phyloP scores from a whole-genome alignment of 1,140 invertebrate species.

The Scaptomyza hsui region DNA sequence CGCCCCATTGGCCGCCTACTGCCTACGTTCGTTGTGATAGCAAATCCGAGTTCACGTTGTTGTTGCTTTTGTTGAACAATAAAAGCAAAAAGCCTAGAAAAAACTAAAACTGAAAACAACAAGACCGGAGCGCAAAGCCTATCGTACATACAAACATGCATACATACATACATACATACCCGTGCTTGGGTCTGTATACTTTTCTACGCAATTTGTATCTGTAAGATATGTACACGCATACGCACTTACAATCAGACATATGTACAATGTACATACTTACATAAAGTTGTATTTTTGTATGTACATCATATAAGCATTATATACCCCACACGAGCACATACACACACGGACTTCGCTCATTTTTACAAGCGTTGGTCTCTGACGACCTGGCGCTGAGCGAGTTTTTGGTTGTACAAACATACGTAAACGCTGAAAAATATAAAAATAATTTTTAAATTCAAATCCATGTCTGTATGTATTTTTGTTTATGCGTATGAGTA shows the following conservation, averaged over 20 bases:
- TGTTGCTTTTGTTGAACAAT: slow-evolving; percentile 34
- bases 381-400: slow-evolving; percentile 15
- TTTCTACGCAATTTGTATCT: slow-evolving; percentile 52
- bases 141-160: neutral
- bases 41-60: slow-evolving; percentile 44
- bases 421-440: slow-evolving; percentile 56
- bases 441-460: slow-evolving; percentile 62
- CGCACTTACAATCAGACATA: slow-evolving; percentile 8
- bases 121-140: slow-evolving; percentile 21
- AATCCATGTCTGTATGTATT: slow-evolving; percentile 2
- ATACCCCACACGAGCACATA: slow-evolving; percentile 37
- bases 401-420: slow-evolving; percentile 18
- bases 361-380: slow-evolving; percentile 73
- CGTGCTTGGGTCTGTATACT: slow-evolving; percentile 24
- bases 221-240: slow-evolving; percentile 38
- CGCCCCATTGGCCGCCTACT: slow-evolving; percentile 2
- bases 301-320: neutral
- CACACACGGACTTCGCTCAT: slow-evolving; percentile 30
- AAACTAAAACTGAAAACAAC: slow-evolving; percentile 30
- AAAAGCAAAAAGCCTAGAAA: slow-evolving; percentile 28
- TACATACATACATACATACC: slow-evolving; percentile 17
- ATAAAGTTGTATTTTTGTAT: slow-evolving; percentile 5
- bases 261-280: slow-evolving; percentile 10
- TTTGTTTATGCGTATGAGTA: slow-evolving; percentile 18
- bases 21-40: slow-evolving; percentile 33